Conservation (phyloP, 2,888 invertebrate species). For the Cantharis lateralis region DNA sequence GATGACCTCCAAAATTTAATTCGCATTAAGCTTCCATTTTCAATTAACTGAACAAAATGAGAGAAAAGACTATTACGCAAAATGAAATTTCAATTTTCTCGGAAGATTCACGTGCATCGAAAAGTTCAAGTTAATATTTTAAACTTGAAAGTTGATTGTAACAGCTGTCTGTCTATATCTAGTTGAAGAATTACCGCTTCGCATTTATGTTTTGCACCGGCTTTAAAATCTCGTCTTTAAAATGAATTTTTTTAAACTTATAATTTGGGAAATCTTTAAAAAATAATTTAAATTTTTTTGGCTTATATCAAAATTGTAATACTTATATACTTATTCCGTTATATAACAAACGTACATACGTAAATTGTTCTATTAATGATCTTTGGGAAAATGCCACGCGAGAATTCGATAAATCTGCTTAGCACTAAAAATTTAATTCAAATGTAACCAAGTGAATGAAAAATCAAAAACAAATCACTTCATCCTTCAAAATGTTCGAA, state of each 20-base stretch:
- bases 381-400: neutral
- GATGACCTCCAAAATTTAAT: slow-evolving; percentile 5
- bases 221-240: neutral
- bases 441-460: neutral
- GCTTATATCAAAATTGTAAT: neutral
- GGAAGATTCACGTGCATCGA: slow-evolving; percentile 28
- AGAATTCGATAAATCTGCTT: neutral
- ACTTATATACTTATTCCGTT: neutral
- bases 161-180: slow-evolving; percentile 38
- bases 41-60: slow-evolving; percentile 20
- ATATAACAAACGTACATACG: neutral
- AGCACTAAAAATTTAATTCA: neutral
- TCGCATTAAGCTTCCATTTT: slow-evolving; percentile 18
- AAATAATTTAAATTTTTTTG: neutral
- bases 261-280: neutral
- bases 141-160: slow-evolving; percentile 37
- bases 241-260: neutral
- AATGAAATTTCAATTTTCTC: slow-evolving; percentile 37
- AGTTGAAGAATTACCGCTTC: slow-evolving; percentile 34
- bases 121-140: slow-evolving; percentile 40
- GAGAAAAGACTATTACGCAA: slow-evolving; percentile 19
- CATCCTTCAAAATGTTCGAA: neutral
- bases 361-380: neutral
- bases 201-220: slow-evolving; percentile 27
- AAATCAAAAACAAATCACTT: neutral